Base-by-base conservation (phyloP, 2,797 vertebrate genomes). In the Danio aesculapii region DNA sequence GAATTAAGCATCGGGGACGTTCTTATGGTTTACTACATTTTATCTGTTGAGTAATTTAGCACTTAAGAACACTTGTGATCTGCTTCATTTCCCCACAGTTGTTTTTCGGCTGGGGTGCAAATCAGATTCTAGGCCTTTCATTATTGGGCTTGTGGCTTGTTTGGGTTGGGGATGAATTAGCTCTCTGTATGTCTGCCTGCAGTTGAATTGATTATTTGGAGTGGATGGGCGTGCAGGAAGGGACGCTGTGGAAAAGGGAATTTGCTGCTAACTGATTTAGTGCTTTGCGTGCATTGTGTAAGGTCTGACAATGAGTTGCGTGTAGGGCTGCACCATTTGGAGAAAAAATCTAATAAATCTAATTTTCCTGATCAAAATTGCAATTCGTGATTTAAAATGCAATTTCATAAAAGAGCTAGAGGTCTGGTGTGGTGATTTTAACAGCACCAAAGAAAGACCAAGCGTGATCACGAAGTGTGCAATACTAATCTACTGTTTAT, bases 141-240 rank as follows among this genome's bases (percentile, higher is more conserved):
- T 75, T 79, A 75, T 55, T 75, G 63, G 74, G 71, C 62, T 79
- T 69, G 57, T 74, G 76, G 73, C 66, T 66, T 55, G 63, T 55
- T 67, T 69, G 14, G 50, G 55, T 81, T 79, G 6, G 55, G 71
- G 75, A 78, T 75, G 71, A 83, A 83, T 85, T 77, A 75, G 81
- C 47, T 79, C 4, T 9, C 78, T 73, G 70, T 19, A 44, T 79
- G 64, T 62, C 63, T 75, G 78, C 21, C 63, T 75, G 78, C 41
- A 73, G 66, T 43, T 21, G 50, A 47, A 69, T 74, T 84, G 71
- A 81, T 83, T 55, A 49, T 78, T 66, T 8, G 21, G 46, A 59
- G 68, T 73, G 64, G n/a, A 50, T 11, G 57, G 43, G 77, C 47
- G 72, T 57, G 61, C 49, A 62, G 58, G 47, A 69, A 6, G 16